Evolutionary conservation across 2,113 vertebrate species (phyloP), one percentile per base, ranked within the genome.

Genomic region (Hymenochirus boettgeri): DNA sequence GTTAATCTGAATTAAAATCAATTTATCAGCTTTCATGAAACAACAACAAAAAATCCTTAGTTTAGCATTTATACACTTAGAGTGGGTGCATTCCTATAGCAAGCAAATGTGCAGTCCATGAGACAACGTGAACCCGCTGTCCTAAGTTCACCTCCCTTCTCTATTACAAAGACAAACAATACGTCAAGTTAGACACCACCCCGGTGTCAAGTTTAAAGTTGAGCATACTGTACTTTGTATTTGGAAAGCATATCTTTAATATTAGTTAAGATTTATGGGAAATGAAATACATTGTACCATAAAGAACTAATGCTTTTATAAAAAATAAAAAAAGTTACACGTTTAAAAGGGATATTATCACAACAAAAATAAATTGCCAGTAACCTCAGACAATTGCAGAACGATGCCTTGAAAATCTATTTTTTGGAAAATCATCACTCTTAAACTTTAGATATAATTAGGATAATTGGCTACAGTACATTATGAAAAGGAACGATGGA

Each of bases 61-160:
- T 59, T 1, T 17, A 26, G n/a, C 17, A 46, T 46, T 65, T 57
- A n/a, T 57, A 31, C 9, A 39, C 21, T 39, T 10, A 22, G 45
- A 17, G 31, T 51, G 29, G 31, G 55, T 35, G 45, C 21, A 48
- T 31, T 50, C 31, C 26, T 59, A 66, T 52, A 59, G 33, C 55
- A 50, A 50, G 55, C 55, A 58, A 46, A 58, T 66, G 64, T 66
- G 13, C 52, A 33, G 21, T 21, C 51, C 53, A 51, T 19, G 55
- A 51, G 46, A 59, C 42, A 10, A 50, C 46, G 39, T 15, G 46
- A 7, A 29, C n/a, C 17, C 45, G 57, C 5, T 66, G 64, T 59
- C 64, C 55, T 66, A 65, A 50, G 13, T 65, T 65, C 63, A 65
- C 25, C 63, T 65, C 37, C 39, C 21, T 15, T 37, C 27, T 35